Conservation (phyloP, 1,140 invertebrate genomes). For the Bombus superbus region DNA sequence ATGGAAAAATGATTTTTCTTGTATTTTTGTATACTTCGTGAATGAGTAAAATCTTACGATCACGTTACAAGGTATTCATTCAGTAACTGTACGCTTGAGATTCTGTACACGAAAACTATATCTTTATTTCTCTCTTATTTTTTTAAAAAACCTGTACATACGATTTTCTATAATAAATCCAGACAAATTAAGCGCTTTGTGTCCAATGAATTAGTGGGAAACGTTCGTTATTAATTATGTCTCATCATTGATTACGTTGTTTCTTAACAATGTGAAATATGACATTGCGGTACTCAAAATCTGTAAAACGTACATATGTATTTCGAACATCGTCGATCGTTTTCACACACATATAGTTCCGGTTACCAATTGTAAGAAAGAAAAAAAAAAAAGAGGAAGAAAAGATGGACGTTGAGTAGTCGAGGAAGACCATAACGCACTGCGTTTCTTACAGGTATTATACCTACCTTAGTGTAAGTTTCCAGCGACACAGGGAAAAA, state of each 20-base stretch:
- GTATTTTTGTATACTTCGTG: neutral
- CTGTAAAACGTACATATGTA: conserved; percentile 2
- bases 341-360: too few relatives aligned
- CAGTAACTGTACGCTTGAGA: neutral
- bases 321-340: too few relatives aligned
- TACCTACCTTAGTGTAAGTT: conserved; percentile 49
- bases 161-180: too few relatives aligned
- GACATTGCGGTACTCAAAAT: conserved; percentile 26
- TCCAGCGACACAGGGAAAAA: conserved; percentile 61
- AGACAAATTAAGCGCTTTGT: too few relatives aligned
- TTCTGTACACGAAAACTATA: neutral
- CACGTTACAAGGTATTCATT: neutral
- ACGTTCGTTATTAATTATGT: too few relatives aligned
- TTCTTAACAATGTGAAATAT: conserved; percentile 43
- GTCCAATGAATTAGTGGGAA: neutral
- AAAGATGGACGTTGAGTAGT: too few relatives aligned
- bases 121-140: neutral
- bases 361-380: too few relatives aligned
- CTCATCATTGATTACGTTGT: neutral
- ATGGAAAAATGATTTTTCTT: neutral
- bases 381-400: too few relatives aligned
- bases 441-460: neutral
- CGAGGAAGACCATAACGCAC: neutral
- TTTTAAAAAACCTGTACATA: too few relatives aligned
- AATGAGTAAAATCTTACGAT: neutral